Base-by-base conservation (phyloP, 2,888 invertebrate genomes). In the Poecilobothrus nobilitatus region DNA sequence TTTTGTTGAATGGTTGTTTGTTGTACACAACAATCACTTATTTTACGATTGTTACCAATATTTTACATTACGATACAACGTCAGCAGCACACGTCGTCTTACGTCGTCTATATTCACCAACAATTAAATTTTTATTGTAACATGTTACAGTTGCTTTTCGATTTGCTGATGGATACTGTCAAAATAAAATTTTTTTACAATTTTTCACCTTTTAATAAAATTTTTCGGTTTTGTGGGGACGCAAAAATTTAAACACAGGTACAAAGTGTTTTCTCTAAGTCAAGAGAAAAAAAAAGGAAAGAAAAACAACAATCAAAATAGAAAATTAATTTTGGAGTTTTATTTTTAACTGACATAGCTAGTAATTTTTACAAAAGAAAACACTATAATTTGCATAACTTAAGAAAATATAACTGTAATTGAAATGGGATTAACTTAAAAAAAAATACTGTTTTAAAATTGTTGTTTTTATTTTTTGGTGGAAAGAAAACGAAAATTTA, bases 381-480 rank as follows among this genome's bases (percentile, higher is more conserved):
- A 53, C n/a, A 53, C 53, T 53, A 53, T 53, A 15, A 53, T 53
- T 53, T 53, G 53, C 53, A 53, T 53, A 53, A 53, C 18, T 53
- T 53, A 53, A 53, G 18, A 53, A 53, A 9, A 15, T 41, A 41
- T 12, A 41, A 15, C 15, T 9, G 41, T 15, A 12, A 41, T 5
- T 15, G 41, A 41, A 41, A 41, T 12, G 15, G 27, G 27, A 27
- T 27, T 27, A 5, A 27, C 27, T 27, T 27, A 2, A 27, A 27
- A 27, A 27, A 27, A 5, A 27, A 5, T 27, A 27, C 27, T 27
- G 27, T 27, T 27, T 5, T 27, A 27, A 27, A 27, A n/a, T n/a
- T n/a, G n/a, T n/a, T n/a, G n/a, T n/a, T n/a, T n/a, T n/a, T n/a
- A n/a, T n/a, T n/a, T n/a, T n/a, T n/a, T n/a, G n/a, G n/a, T n/a